phyloP scores from a whole-genome alignment of 1,140 invertebrate genomes.

The Anthonomus grandis region DNA sequence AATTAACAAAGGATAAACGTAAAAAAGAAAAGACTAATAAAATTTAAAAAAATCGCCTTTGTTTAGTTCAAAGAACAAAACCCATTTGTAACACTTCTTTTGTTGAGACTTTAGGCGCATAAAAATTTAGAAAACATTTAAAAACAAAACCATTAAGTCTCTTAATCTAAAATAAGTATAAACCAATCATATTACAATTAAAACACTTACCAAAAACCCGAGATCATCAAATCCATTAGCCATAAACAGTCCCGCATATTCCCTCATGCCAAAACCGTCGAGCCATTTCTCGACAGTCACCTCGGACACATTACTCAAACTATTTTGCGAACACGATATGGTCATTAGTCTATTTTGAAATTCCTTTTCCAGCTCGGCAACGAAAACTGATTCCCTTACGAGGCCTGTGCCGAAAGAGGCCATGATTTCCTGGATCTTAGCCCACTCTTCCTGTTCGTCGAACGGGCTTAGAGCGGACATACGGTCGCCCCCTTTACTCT shows the following conservation, averaged over 20 bases:
- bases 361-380: slow-evolving; percentile 78
- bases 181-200: too few relatives aligned
- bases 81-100: too few relatives aligned
- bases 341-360: slow-evolving; percentile 72
- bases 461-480: slow-evolving; percentile 80
- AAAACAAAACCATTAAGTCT: too few relatives aligned
- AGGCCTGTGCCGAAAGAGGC: slow-evolving; percentile 82
- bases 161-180: too few relatives aligned
- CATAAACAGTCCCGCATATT: slow-evolving; percentile 80
- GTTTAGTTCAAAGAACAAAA: too few relatives aligned
- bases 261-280: slow-evolving; percentile 67
- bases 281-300: slow-evolving; percentile 75
- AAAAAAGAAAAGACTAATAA: too few relatives aligned
- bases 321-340: slow-evolving; percentile 50
- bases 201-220: slow-evolving; percentile 86
- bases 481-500: slow-evolving; percentile 57
- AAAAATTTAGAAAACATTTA: too few relatives aligned
- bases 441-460: slow-evolving; percentile 92
- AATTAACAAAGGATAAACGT: too few relatives aligned
- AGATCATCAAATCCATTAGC: slow-evolving; percentile 90
- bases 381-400: slow-evolving; percentile 77
- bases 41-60: too few relatives aligned
- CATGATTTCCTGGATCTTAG: slow-evolving; percentile 92
- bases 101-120: too few relatives aligned
- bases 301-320: slow-evolving; percentile 44